phyloP scores from a whole-genome alignment of 2,113 vertebrate genomes.

The Mus spicilegus region DNA sequence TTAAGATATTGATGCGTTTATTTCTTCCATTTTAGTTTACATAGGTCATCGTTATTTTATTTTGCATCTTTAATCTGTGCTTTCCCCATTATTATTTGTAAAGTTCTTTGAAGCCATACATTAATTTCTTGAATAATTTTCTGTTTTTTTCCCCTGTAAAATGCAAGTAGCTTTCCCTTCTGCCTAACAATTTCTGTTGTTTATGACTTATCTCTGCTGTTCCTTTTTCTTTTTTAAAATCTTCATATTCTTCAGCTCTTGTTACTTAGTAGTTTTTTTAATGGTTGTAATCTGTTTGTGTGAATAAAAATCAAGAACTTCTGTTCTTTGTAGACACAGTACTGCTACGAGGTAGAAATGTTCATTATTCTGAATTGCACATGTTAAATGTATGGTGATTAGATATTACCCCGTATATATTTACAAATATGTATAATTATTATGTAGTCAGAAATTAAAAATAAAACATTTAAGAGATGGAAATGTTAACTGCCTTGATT shows the following conservation, averaged over 20 bases:
- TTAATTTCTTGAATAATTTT: slow-evolving; percentile 6
- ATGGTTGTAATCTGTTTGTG: background rate
- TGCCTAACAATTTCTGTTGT: background rate
- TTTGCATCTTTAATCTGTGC: background rate
- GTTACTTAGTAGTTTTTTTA: background rate
- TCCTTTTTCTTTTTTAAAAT: background rate
- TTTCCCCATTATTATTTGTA: background rate
- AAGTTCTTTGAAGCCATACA: background rate
- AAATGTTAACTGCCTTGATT: background rate
- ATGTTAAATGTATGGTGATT: background rate
- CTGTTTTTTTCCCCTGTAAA: background rate
- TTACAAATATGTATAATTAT: background rate
- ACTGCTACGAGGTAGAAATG: background rate
- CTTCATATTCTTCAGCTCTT: background rate
- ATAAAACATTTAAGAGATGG: background rate
- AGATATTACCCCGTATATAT: background rate
- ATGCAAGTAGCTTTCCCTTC: slow-evolving; percentile 15
- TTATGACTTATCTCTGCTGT: background rate
- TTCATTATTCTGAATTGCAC: background rate
- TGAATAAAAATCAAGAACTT: slow-evolving; percentile 6
- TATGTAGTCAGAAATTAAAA: background rate
- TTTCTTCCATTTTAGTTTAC: background rate
- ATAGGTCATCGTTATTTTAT: background rate
- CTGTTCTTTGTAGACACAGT: background rate
- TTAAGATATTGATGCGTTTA: slow-evolving; percentile 14